Conservation (phyloP, 2,888 invertebrate species). For the Idaea straminata region DNA sequence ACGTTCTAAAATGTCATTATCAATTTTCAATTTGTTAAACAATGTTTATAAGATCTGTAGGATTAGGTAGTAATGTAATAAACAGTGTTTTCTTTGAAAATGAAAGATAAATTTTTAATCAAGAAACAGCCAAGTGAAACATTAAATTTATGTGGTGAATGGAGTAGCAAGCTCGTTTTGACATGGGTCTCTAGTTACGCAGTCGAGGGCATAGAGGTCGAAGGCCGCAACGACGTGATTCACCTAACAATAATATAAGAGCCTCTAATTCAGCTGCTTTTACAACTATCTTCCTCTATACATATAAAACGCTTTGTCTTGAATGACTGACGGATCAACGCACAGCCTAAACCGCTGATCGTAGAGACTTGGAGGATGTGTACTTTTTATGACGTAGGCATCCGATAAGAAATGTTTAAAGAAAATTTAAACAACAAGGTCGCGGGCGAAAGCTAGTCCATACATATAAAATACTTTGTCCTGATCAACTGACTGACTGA, state of each 20-base stretch:
- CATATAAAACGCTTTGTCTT: too few relatives aligned
- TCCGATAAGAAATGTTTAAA: too few relatives aligned
- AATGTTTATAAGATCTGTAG: not conserved
- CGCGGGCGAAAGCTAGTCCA: too few relatives aligned
- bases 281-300: not conserved
- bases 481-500: too few relatives aligned
- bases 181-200: constrained; percentile 22
- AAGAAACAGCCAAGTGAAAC: constrained; percentile 18
- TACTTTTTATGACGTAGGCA: too few relatives aligned
- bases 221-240: constrained; percentile 18
- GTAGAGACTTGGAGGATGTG: too few relatives aligned
- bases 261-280: constrained; percentile 6
- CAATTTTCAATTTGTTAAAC: not conserved
- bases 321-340: too few relatives aligned
- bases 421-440: too few relatives aligned
- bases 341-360: too few relatives aligned
- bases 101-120: constrained; percentile 23
- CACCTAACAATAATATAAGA: constrained; percentile 18
- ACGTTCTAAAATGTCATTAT: not conserved
- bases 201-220: constrained; percentile 8
- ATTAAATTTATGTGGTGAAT: constrained; percentile 22
- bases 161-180: constrained; percentile 15
- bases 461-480: too few relatives aligned
- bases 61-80: constrained; percentile 11
- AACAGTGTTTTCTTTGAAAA: constrained; percentile 15